Evolutionary conservation across 2,113 vertebrate genomes (phyloP).

Genomic region (Narcine bancroftii): DNA sequence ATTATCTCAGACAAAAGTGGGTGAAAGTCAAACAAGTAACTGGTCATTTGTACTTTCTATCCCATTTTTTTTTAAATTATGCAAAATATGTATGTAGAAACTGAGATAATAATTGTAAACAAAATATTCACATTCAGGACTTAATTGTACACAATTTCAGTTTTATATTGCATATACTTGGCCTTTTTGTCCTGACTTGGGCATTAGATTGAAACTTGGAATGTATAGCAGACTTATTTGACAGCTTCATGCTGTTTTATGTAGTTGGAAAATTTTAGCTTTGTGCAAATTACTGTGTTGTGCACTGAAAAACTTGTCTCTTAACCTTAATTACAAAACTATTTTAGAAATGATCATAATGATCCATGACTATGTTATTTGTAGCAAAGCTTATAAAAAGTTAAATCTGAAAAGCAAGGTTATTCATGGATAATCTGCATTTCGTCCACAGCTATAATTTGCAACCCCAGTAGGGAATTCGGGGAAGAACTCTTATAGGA

Average conservation of each 20-base stretch:
- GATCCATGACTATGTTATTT: not conserved
- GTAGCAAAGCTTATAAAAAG: not conserved
- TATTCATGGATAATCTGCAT: not conserved
- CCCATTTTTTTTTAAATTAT: too few relatives aligned
- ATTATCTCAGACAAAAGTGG: not conserved
- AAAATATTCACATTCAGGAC: slow-evolving; percentile 8
- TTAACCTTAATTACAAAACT: not conserved
- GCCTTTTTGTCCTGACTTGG: not conserved
- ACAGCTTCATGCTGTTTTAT: not conserved
- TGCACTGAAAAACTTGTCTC: not conserved
- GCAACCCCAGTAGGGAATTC: not conserved
- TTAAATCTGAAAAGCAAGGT: not conserved
- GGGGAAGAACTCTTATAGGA: not conserved
- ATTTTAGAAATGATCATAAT: not conserved
- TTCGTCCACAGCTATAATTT: not conserved
- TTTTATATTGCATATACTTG: slow-evolving; percentile 34
- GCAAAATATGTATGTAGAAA: not conserved
- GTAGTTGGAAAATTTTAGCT: not conserved
- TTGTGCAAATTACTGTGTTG: not conserved
- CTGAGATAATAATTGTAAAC: not conserved
- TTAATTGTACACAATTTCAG: not conserved
- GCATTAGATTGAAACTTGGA: not conserved
- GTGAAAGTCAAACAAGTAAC: not conserved
- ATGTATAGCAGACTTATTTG: not conserved
- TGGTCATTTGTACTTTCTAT: not conserved